Conservation (phyloP, 2,113 vertebrate species). For the Phylloscopus trochilus region DNA sequence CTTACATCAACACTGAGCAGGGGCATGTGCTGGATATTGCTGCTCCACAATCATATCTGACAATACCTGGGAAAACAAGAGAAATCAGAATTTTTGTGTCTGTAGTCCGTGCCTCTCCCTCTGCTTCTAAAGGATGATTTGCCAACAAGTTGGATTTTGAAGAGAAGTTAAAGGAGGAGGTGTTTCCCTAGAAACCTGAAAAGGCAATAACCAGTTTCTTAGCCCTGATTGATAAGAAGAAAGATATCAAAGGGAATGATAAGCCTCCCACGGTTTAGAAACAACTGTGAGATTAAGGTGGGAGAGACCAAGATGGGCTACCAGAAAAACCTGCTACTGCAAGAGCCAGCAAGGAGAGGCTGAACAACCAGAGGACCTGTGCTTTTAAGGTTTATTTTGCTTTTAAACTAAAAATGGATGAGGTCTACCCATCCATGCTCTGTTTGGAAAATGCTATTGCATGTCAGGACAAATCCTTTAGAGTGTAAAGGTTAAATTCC, state of each 20-base stretch:
- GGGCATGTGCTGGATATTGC: fast-evolving
- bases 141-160: neutral
- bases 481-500: neutral
- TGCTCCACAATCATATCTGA: neutral
- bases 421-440: neutral
- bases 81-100: neutral
- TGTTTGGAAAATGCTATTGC: neutral
- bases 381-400: neutral
- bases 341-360: neutral
- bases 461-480: neutral
- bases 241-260: neutral
- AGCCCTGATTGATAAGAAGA: neutral
- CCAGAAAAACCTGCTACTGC: neutral
- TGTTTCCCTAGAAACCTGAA: neutral
- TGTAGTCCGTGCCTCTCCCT: fast-evolving
- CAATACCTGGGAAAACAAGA: neutral
- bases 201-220: neutral
- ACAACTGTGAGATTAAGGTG: neutral
- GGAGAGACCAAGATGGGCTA: neutral
- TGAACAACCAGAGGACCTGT: neutral
- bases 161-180: neutral
- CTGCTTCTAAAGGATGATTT: neutral
- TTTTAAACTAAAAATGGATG: neutral
- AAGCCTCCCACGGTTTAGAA: neutral
- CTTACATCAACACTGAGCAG: neutral